These are phyloP conservation scores for Bhutanitis thaidina DNA, from an alignment of 2,888 invertebrate species.

Conservation along the genomic window DNA sequence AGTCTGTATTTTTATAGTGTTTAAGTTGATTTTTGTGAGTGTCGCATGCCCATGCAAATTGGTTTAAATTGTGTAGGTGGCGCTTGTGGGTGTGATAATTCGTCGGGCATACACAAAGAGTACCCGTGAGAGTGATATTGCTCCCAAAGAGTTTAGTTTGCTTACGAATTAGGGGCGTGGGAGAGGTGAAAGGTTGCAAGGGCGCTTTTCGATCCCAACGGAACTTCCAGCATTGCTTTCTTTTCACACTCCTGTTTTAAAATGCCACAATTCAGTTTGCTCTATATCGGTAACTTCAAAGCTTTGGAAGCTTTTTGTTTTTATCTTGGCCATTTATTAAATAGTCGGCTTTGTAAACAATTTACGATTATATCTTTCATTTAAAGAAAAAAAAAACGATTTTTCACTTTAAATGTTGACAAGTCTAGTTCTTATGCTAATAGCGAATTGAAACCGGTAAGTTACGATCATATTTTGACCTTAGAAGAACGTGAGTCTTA, in stretches of 20 bases:
- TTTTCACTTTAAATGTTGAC: conserved; percentile 27
- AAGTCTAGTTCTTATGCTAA: conserved; percentile 23
- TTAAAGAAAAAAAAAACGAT: not conserved
- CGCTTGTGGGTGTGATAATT: conserved; percentile 77
- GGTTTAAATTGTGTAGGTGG: conserved; percentile 53
- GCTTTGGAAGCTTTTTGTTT: not conserved
- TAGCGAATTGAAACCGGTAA: conserved; percentile 9
- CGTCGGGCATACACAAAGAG: conserved; percentile 67
- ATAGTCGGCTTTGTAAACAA: conserved; percentile 6
- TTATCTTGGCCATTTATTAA: conserved; percentile 7
- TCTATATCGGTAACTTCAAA: conserved; percentile 12
- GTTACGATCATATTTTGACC: conserved; percentile 15
- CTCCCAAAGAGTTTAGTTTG: conserved; percentile 65
- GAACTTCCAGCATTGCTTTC: conserved; percentile 10
- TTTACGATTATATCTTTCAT: conserved; percentile 6
- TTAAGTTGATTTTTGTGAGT: conserved; percentile 50
- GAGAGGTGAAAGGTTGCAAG: conserved; percentile 70
- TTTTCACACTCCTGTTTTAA: conserved; percentile 8
- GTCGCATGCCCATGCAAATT: conserved; percentile 41
- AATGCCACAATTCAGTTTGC: conserved; percentile 6
- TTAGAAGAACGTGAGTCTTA: not conserved
- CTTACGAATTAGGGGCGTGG: conserved; percentile 67
- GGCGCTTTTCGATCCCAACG: conserved; percentile 15
- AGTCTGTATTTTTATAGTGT: conserved; percentile 40
- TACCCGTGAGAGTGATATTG: conserved; percentile 69